Percentiles rank a stretch among this genome's conserved stretches.
phyloP scores from a whole-genome alignment of 2,888 invertebrate species.

The Callyntrura sp. region DNA sequence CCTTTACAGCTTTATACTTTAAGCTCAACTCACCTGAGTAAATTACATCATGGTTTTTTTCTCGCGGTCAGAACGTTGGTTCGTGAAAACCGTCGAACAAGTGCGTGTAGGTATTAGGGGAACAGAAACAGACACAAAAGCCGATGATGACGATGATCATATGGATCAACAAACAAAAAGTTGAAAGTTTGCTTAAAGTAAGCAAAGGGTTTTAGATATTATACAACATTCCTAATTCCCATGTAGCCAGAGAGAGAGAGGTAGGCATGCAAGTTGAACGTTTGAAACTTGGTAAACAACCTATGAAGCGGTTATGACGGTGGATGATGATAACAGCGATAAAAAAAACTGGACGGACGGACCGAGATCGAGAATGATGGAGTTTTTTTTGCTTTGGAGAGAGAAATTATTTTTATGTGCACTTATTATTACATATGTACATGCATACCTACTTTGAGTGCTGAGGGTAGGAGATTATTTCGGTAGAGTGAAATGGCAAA shows the following conservation, averaged over 20 bases:
- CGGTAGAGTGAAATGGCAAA: too few relatives aligned
- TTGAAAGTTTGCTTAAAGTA: conserved; percentile 52
- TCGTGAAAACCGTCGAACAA: background rate
- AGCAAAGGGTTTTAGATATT: background rate
- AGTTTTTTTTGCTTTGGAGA: conserved; percentile 24
- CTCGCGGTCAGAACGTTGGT: too few relatives aligned
- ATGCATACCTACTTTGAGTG: too few relatives aligned
- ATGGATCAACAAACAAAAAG: conserved; percentile 50
- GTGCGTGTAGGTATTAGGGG: conserved; percentile 4
- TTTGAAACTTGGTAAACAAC: conserved; percentile 24
- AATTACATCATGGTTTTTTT: conserved; percentile 18
- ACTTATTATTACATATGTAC: background rate
- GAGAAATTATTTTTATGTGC: conserved; percentile 25
- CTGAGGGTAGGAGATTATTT: too few relatives aligned
- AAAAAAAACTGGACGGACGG: conserved; percentile 27
- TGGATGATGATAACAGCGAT: background rate
- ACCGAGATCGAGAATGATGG: background rate
- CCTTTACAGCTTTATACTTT: background rate
- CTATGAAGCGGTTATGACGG: too few relatives aligned
- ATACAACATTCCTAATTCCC: background rate
- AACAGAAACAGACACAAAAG: background rate
- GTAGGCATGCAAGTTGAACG: conserved; percentile 16
- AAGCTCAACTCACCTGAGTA: conserved; percentile 8
- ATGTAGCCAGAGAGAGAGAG: background rate
- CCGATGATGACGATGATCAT: conserved; percentile 29